Base-by-base conservation (phyloP, 2,888 invertebrate species). In the Hyppa rectilinea region DNA sequence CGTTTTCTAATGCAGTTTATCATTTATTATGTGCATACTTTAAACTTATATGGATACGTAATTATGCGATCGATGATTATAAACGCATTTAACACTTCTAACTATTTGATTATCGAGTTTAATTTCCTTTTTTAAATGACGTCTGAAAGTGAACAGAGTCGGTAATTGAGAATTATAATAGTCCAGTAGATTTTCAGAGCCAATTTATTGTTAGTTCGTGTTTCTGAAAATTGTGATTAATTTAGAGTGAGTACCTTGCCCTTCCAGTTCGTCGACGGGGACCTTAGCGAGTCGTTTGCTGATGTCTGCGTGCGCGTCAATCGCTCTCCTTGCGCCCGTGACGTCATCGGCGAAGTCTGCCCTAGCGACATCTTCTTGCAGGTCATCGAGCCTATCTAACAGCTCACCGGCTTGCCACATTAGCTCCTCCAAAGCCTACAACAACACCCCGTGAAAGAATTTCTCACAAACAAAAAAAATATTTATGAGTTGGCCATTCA, bases 311-410 rank as follows among this genome's bases (percentile, higher is more conserved):
- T 99, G 99, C 73, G 98, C 97, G 93, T 99, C 99, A 75, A 99
- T 98, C 71, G 98, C 98, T 85, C 98, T 97, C 87, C 99, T 98
- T 26, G 99, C 99, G 61, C 98, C 98, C 68, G 97, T 97, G 31
- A 99, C 98, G 94, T 99, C 99, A 89, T 99, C 99, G 1, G 99
- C 99, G 89, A 99, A 98, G 89, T 99, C 99, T 82, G 98, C 98
- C 81, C 99, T 97, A 65, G 98, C 98, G 65, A 99, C 97, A 92
- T 99, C 99, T 91, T 99, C 99, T 90, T 99, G 98, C 50, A 99
- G 96, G 89, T 99, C 98, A 88, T 99, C 99, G 75, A 99, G 96
- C 79, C 99, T 97, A 91, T 99, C 99, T 76, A 99, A 96, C 80
- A 99, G 96, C 92, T 99, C 99, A 60, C 98, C 98, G 2, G 99